Base-by-base conservation (phyloP, 2,797 vertebrate genomes). In the Chrosomus eos region DNA sequence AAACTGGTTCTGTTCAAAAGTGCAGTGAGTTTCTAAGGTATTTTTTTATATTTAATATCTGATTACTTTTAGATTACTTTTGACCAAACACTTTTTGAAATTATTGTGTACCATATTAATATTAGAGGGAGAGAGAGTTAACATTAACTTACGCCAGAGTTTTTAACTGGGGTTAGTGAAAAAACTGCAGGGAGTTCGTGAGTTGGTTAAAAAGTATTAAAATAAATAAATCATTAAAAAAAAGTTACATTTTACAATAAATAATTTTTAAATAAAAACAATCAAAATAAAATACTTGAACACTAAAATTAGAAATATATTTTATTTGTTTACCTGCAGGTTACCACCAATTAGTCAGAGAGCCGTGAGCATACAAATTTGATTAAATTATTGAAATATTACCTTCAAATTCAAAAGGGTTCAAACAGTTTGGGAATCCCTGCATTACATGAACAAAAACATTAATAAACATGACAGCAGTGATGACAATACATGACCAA, bases 1-100 rank as follows among this genome's bases (percentile, higher is more conserved):
- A 77, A 14, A 11, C 38, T 40, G 33, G 88, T 16, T 70, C 38
- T 77, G 89, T 88, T 90, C 11, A 79, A 48, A 62, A 67, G 67
- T 10, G 6, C 21, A 3, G 2, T 36, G 19, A 48, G 40, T 6
- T 48, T 40, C 36, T 70, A n/a, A 40, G 38, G 5, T 43, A 4
- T 70, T 14, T n/a, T n/a, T 13, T 13, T n/a, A n/a, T n/a, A n/a
- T n/a, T n/a, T 26, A 28, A 7, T 45, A 45, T 43, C 40, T 28
- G 40, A 71, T 8, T 45, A 71, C 7, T 45, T 43, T 26, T 18
- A 45, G 70, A 45, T 60, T 26, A 2, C 40, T 45, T 45, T 26
- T 71, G 23, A 70, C 38, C 6, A 0, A 71, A 28, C 14, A 9
- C 1, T 4, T 68, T 68, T 67, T 40, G 5, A 68, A 70, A 40